Percentiles rank a stretch among this genome's conserved stretches.
Evolutionary conservation across 2,113 vertebrate genomes (phyloP).

Genomic region (Sebastes schlegelii): DNA sequence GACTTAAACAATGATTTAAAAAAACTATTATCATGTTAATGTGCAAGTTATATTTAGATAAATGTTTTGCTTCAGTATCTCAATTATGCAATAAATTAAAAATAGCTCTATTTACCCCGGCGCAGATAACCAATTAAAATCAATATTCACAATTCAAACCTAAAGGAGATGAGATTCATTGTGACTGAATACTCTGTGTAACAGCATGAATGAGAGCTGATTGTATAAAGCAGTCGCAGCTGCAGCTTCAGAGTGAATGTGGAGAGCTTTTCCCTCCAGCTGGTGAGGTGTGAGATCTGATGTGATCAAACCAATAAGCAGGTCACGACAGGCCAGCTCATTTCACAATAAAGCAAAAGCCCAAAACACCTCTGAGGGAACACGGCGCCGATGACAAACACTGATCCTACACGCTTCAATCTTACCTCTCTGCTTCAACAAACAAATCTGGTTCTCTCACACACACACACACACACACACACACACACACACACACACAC

Average conservation of each 20-base stretch:
- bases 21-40: constrained; percentile 1
- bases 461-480: constrained; percentile 6
- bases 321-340: constrained; percentile 34
- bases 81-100: constrained; percentile 12
- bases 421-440: constrained; percentile 24
- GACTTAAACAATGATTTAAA: neutral
- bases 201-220: constrained; percentile 21
- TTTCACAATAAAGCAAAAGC: constrained; percentile 50
- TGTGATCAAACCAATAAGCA: constrained; percentile 59
- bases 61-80: constrained; percentile 11
- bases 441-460: constrained; percentile 22
- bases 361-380: constrained; percentile 37
- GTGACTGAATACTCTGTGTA: constrained; percentile 14
- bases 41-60: constrained; percentile 4
- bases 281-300: constrained; percentile 31
- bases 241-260: constrained; percentile 30
- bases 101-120: neutral
- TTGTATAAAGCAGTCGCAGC: constrained; percentile 31
- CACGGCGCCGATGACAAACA: constrained; percentile 21
- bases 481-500: constrained; percentile 3
- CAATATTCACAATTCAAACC: constrained; percentile 26
- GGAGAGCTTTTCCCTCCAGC: constrained; percentile 17
- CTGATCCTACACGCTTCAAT: constrained; percentile 14
- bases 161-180: constrained; percentile 19
- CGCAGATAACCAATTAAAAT: constrained; percentile 21